A percentile compares a stretch with the other conserved stretches of the same genome.
Conservation (phyloP, 2,113 vertebrate species). For the Rhynchomys soricoides region DNA sequence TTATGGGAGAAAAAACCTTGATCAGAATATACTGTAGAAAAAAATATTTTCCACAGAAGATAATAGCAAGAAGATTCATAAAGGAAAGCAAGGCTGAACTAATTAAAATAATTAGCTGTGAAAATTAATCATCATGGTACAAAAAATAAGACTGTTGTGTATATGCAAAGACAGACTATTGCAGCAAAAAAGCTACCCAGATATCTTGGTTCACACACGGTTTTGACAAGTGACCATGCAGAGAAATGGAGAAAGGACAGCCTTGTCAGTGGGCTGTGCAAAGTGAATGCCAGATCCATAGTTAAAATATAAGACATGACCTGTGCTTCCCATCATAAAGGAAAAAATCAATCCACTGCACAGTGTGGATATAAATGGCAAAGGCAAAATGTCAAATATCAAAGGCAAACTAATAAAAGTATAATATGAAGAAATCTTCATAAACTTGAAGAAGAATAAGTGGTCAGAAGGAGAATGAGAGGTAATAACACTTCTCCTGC, state of each 20-base stretch:
- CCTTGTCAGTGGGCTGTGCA: background rate
- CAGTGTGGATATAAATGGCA: background rate
- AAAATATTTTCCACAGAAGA: background rate
- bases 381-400: background rate
- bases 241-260: background rate
- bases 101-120: background rate
- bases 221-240: background rate
- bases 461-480: background rate
- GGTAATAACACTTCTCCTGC: background rate
- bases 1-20: background rate
- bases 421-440: background rate
- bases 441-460: background rate
- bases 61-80: background rate
- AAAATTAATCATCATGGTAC: background rate
- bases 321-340: background rate
- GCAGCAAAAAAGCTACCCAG: accelerated
- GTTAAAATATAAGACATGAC: background rate
- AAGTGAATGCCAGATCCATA: background rate
- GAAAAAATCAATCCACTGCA: background rate
- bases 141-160: background rate
- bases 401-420: background rate
- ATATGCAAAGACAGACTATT: background rate
- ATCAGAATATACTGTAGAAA: background rate
- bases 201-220: too few species aligned
- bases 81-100: background rate